Conservation (phyloP, 2,888 invertebrate genomes). For the Morinoia aosen region DNA sequence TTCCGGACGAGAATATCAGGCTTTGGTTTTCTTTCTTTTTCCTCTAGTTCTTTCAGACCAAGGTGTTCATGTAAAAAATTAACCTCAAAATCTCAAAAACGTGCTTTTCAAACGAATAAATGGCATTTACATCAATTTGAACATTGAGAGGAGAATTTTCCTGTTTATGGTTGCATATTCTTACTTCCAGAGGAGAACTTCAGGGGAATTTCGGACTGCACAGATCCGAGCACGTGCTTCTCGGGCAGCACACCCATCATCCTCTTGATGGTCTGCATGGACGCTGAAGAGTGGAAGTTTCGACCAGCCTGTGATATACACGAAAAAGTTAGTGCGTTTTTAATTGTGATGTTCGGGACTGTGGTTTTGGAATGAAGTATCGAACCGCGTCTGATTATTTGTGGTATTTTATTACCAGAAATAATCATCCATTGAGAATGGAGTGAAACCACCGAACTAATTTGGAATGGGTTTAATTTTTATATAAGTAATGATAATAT, state of each 20-base stretch:
- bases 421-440: too few species aligned
- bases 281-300: constrained; percentile 79
- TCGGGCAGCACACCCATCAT: constrained; percentile 83
- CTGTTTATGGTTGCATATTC: not conserved
- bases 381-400: too few species aligned
- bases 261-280: constrained; percentile 77
- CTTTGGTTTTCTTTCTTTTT: not conserved
- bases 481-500: too few species aligned
- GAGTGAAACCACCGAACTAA: too few species aligned
- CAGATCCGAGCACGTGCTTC: constrained; percentile 73
- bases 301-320: constrained; percentile 76
- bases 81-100: not conserved
- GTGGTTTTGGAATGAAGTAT: not conserved
- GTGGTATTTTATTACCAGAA: too few species aligned
- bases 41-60: not conserved
- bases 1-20: not conserved
- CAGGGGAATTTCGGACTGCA: constrained; percentile 69
- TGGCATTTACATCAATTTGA: not conserved
- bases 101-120: not conserved
- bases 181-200: constrained; percentile 76
- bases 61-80: not conserved
- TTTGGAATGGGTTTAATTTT: too few species aligned
- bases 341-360: not conserved
- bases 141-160: not conserved
- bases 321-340: not conserved